These are phyloP conservation scores for Camponotus vicinus DNA, from an alignment of 1,140 invertebrate genomes.

Conservation along the genomic window DNA sequence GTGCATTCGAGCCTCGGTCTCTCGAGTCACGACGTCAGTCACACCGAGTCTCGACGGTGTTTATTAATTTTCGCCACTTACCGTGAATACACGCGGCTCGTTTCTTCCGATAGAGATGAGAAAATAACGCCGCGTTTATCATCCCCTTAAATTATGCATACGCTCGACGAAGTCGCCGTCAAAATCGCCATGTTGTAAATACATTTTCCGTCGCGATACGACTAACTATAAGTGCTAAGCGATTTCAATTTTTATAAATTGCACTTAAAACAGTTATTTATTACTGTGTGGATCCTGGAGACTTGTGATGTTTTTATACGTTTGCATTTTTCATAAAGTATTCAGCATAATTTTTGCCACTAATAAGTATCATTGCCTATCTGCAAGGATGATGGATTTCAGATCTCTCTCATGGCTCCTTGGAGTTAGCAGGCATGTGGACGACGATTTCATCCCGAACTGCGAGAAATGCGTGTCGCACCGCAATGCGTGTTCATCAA, in stretches of 20 bases:
- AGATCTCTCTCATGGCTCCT: background rate
- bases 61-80: constrained; percentile 80
- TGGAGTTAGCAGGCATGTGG: background rate
- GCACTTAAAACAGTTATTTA: background rate
- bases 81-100: constrained; percentile 58
- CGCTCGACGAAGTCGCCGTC: constrained; percentile 38
- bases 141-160: constrained; percentile 25
- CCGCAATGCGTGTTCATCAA: constrained; percentile 13
- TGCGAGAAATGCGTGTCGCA: background rate
- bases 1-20: background rate
- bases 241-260: background rate
- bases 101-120: constrained; percentile 72
- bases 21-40: background rate
- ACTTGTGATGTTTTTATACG: background rate
- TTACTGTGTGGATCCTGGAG: background rate
- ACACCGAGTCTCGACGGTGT: constrained; percentile 38
- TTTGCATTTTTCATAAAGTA: background rate
- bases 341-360: background rate
- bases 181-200: constrained; percentile 64
- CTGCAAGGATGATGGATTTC: background rate
- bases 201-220: constrained; percentile 31
- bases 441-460: constrained; percentile 23
- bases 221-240: constrained; percentile 38
- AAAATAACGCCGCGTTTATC: constrained; percentile 57
- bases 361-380: background rate